Percentiles rank a stretch among this genome's conserved stretches.
phyloP scores from a whole-genome alignment of 2,888 invertebrate genomes.

The Xylocampa areola region DNA sequence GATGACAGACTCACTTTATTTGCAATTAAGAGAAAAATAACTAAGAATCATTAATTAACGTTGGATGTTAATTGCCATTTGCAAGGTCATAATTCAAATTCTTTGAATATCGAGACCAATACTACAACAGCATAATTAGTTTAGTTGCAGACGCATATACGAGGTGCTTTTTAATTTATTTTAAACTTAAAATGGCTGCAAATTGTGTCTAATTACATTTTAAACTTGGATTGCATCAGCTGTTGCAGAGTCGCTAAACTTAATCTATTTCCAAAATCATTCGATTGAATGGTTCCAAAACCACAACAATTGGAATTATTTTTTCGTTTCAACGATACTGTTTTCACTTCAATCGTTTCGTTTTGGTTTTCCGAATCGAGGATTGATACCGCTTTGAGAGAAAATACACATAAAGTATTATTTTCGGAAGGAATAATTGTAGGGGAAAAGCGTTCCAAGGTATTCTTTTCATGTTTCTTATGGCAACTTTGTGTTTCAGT shows the following conservation, averaged over 20 bases:
- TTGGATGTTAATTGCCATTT: conserved; percentile 3
- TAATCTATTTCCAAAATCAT: neutral
- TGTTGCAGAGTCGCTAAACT: conserved; percentile 4
- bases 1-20: neutral
- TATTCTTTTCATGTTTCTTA: conserved; percentile 3
- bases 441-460: neutral
- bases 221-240: conserved; percentile 20
- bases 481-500: neutral
- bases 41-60: conserved; percentile 4
- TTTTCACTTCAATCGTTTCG: neutral
- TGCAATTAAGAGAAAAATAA: neutral
- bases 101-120: conserved; percentile 1
- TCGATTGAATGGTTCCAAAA: conserved; percentile 5
- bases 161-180: conserved; percentile 24
- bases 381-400: conserved; percentile 16
- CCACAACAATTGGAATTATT: conserved; percentile 5
- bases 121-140: conserved; percentile 16
- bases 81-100: conserved; percentile 6
- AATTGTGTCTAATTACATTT: conserved; percentile 26
- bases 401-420: neutral
- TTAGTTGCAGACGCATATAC: conserved; percentile 18
- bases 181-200: conserved; percentile 15
- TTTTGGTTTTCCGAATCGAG: conserved; percentile 9
- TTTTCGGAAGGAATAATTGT: conserved; percentile 8
- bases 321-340: conserved; percentile 5